Evolutionary conservation across 2,113 vertebrate species (phyloP).

Genomic region (Oceanites oceanicus): DNA sequence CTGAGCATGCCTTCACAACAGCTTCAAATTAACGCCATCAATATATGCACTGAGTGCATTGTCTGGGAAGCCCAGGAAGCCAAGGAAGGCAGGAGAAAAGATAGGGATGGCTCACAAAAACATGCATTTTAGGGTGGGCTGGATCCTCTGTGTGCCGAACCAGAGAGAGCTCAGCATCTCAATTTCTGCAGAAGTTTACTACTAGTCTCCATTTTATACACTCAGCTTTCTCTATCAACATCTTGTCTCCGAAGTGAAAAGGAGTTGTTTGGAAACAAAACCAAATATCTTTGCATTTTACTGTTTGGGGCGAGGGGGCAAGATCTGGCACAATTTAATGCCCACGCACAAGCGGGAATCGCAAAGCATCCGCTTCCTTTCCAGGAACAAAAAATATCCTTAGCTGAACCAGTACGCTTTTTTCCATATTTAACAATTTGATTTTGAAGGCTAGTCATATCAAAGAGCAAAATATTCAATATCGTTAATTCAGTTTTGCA

Average conservation of each 20-base stretch:
- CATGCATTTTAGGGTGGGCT: not conserved
- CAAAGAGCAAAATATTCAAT: slow-evolving; percentile 91
- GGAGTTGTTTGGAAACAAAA: slow-evolving; percentile 33
- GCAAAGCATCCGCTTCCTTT: not conserved
- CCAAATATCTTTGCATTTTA: slow-evolving; percentile 38
- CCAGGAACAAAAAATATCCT: slow-evolving; percentile 36
- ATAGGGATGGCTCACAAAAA: not conserved
- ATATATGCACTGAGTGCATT: not conserved
- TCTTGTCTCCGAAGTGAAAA: slow-evolving; percentile 16
- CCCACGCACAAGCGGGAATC: slow-evolving; percentile 26
- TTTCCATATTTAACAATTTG: slow-evolving; percentile 83
- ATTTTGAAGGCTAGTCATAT: slow-evolving; percentile 83
- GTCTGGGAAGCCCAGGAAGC: not conserved
- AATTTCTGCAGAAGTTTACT: slow-evolving; percentile 10
- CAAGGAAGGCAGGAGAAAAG: not conserved
- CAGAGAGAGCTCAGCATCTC: not conserved
- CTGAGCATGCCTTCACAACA: not conserved
- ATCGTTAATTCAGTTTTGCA: slow-evolving; percentile 89
- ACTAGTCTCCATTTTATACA: slow-evolving; percentile 23
- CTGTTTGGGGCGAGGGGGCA: not conserved
- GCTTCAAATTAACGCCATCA: not conserved
- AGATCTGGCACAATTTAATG: slow-evolving; percentile 55
- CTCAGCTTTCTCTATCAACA: slow-evolving; percentile 8
- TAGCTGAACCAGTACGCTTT: slow-evolving; percentile 72
- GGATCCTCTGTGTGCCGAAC: fast-evolving